A percentile compares a stretch with the other conserved stretches of the same genome.
Conservation (phyloP, 2,113 vertebrate genomes). For the Brevimyrus niger region DNA sequence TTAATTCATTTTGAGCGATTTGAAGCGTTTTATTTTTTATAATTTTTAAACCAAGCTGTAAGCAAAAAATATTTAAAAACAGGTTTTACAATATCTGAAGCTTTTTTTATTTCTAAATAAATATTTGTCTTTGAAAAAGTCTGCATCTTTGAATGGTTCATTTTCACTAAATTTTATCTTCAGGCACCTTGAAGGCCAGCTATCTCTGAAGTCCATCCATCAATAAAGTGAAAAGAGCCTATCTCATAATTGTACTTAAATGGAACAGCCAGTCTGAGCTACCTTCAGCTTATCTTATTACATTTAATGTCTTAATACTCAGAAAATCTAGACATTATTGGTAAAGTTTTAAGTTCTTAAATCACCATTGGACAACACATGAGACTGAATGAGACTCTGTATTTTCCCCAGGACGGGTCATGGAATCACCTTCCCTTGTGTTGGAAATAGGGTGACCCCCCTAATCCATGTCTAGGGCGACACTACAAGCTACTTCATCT, state of each 20-base stretch:
- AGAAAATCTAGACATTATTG: not conserved
- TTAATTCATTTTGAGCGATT: constrained; percentile 42
- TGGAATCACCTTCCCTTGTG: not conserved
- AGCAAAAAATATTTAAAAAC: constrained; percentile 44
- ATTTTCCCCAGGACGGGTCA: not conserved
- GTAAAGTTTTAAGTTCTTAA: not conserved
- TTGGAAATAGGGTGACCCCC: too few relatives aligned
- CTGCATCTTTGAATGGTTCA: constrained; percentile 15
- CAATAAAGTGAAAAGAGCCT: not conserved
- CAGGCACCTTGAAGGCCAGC: not conserved
- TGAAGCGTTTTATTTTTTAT: constrained; percentile 48
- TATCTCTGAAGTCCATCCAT: not conserved
- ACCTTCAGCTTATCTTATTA: not conserved
- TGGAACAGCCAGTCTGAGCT: not conserved
- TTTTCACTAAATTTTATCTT: not conserved
- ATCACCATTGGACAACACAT: not conserved
- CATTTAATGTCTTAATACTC: not conserved
- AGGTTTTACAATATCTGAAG: constrained; percentile 54
- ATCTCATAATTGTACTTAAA: not conserved
- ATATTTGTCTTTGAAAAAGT: constrained; percentile 52
- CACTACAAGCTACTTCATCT: too few relatives aligned
- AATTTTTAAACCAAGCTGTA: constrained; percentile 47
- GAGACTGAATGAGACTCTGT: not conserved
- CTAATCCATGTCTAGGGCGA: too few relatives aligned
- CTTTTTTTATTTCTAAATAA: constrained; percentile 60